Evolutionary conservation across 1,140 invertebrate genomes (phyloP).

Genomic region (Plutomurus gul): DNA sequence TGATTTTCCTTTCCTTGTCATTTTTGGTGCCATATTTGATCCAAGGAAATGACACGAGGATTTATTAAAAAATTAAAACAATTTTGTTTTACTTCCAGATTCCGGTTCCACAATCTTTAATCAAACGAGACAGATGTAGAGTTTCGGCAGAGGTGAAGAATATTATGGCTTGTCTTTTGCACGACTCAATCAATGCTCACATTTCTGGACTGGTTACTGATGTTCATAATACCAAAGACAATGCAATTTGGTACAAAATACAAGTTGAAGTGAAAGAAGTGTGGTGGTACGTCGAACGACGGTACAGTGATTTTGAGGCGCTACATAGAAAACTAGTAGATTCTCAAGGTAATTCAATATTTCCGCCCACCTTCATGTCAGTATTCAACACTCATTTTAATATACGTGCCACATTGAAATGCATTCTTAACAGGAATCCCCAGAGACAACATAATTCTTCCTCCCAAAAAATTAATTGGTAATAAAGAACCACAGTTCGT

Average conservation of each 20-base stretch:
- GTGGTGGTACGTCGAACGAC: slow-evolving; percentile 78
- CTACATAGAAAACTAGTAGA: slow-evolving; percentile 79
- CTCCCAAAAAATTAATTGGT: slow-evolving; percentile 86
- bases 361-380: not conserved
- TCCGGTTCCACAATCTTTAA: too few relatives aligned
- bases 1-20: too few relatives aligned
- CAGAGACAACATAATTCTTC: slow-evolving; percentile 74
- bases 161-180: slow-evolving; percentile 68
- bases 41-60: too few relatives aligned
- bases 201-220: slow-evolving; percentile 65
- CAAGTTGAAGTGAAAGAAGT: slow-evolving; percentile 69
- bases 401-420: not conserved
- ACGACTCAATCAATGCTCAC: slow-evolving; percentile 63
- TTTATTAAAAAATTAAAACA: too few relatives aligned
- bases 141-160: too few relatives aligned
- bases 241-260: slow-evolving; percentile 71
- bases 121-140: too few relatives aligned
- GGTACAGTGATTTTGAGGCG: slow-evolving; percentile 87
- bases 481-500: slow-evolving; percentile 81
- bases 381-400: not conserved
- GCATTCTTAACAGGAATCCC: slow-evolving; percentile 63
- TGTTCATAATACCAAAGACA: slow-evolving; percentile 59
- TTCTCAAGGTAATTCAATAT: slow-evolving; percentile 63
- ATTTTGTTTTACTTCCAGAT: too few relatives aligned
- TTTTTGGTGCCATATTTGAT: too few relatives aligned